Conservation (phyloP, 1,140 invertebrate species). For the Aethina tumida region DNA sequence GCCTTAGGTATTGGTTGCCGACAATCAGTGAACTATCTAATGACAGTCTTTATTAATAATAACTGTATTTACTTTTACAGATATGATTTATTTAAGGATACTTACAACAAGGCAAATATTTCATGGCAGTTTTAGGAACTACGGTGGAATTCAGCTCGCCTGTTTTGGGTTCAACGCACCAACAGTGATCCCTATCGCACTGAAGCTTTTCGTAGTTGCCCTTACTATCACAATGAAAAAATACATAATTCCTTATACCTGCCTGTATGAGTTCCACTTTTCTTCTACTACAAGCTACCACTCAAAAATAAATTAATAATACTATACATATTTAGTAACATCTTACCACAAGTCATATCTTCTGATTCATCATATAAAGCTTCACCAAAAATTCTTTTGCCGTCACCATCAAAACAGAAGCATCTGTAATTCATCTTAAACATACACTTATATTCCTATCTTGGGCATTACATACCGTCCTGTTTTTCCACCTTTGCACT, state of each 20-base stretch:
- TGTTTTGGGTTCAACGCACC: slow-evolving; percentile 45
- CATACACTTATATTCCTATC: neutral
- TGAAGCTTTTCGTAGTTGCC: slow-evolving; percentile 52
- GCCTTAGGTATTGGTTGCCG: slow-evolving; percentile 44
- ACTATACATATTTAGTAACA: neutral
- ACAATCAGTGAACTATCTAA: slow-evolving; percentile 4
- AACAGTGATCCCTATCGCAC: slow-evolving; percentile 49
- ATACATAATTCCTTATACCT: slow-evolving; percentile 33
- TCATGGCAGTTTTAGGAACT: slow-evolving; percentile 42
- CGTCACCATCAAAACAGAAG: slow-evolving; percentile 42
- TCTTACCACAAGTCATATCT: slow-evolving; percentile 43
- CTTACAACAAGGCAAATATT: slow-evolving; percentile 47
- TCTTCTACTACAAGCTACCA: slow-evolving; percentile 44
- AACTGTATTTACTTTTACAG: slow-evolving; percentile 1
- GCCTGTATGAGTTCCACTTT: slow-evolving; percentile 37
- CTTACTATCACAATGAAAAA: slow-evolving; percentile 44
- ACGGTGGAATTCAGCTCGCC: slow-evolving; percentile 40
- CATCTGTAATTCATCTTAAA: slow-evolving; percentile 35
- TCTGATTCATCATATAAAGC: slow-evolving; percentile 39
- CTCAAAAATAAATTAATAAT: slow-evolving; percentile 3
- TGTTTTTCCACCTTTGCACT: slow-evolving; percentile 46
- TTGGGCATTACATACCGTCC: slow-evolving; percentile 36
- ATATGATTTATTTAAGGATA: slow-evolving; percentile 13
- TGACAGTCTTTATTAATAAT: neutral
- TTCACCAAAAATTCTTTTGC: slow-evolving; percentile 46